A percentile compares a stretch with the other conserved stretches of the same genome.
Conservation (phyloP, 1,140 invertebrate genomes). For the Scaptomyza hsui region DNA sequence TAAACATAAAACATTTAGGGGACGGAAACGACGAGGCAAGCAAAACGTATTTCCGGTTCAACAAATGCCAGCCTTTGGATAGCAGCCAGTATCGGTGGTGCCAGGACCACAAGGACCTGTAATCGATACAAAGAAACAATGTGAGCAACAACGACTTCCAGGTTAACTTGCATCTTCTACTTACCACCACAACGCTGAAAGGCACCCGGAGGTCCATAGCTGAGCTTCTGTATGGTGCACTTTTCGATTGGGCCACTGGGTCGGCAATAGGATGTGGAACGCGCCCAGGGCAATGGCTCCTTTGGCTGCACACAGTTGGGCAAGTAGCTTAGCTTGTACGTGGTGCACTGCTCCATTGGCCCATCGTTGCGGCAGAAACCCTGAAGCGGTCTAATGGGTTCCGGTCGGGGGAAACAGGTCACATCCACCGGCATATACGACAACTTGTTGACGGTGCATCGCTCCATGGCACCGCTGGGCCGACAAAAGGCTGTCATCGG, state of each 20-base stretch:
- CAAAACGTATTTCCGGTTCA: slow-evolving; percentile 50
- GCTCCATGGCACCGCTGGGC: slow-evolving; percentile 85
- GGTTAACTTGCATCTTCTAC: slow-evolving; percentile 1
- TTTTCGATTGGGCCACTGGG: slow-evolving; percentile 83
- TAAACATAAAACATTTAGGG: slow-evolving; percentile 33
- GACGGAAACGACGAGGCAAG: slow-evolving; percentile 35
- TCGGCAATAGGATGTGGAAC: slow-evolving; percentile 81
- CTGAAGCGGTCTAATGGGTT: slow-evolving; percentile 50
- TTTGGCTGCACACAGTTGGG: slow-evolving; percentile 85
- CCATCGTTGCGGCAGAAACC: slow-evolving; percentile 67
- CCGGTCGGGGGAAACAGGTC: slow-evolving; percentile 59
- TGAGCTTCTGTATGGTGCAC: slow-evolving; percentile 86
- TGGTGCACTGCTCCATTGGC: slow-evolving; percentile 85
- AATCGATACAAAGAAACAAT: not conserved
- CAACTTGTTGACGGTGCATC: slow-evolving; percentile 85
- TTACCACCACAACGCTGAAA: slow-evolving; percentile 76
- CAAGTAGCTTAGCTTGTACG: slow-evolving; percentile 86
- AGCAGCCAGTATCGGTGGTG: slow-evolving; percentile 38
- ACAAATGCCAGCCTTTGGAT: slow-evolving; percentile 77
- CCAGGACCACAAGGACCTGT: slow-evolving; percentile 56
- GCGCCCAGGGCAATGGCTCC: slow-evolving; percentile 85
- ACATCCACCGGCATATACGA: slow-evolving; percentile 85
- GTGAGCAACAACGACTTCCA: not conserved
- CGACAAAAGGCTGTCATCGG: slow-evolving; percentile 85
- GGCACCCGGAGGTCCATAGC: slow-evolving; percentile 85